A percentile compares a stretch with the other conserved stretches of the same genome.
Evolutionary conservation across 2,888 invertebrate genomes (phyloP).

Genomic region (Apotomis capreana): DNA sequence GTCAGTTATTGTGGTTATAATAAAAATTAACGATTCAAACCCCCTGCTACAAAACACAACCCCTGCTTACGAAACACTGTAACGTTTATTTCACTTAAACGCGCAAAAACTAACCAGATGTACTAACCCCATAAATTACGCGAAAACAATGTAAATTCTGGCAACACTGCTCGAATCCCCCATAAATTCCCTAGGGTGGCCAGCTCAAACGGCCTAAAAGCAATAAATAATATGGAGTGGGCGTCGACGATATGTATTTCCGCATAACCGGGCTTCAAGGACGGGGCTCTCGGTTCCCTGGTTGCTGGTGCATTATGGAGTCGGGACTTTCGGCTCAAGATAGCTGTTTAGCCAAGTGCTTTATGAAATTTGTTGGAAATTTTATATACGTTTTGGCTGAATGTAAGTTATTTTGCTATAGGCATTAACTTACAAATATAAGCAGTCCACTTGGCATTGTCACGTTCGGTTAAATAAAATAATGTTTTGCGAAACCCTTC

Average conservation of each 20-base stretch:
- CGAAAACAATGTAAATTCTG: slow-evolving; percentile 34
- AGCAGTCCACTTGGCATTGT: too few relatives aligned
- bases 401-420: neutral
- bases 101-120: slow-evolving; percentile 15
- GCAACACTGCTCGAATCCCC: slow-evolving; percentile 33
- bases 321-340: neutral
- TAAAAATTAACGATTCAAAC: too few relatives aligned
- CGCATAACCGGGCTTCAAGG: slow-evolving; percentile 30
- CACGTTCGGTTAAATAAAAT: too few relatives aligned
- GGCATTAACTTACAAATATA: too few relatives aligned
- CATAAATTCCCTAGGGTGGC: slow-evolving; percentile 31
- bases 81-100: neutral
- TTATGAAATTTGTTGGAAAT: neutral
- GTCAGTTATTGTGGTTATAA: too few relatives aligned
- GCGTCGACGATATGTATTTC: slow-evolving; percentile 39
- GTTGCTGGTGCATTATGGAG: slow-evolving; percentile 19
- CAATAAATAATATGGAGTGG: slow-evolving; percentile 39
- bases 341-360: neutral
- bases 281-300: slow-evolving; percentile 10
- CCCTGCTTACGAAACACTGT: too few relatives aligned
- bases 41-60: too few relatives aligned
- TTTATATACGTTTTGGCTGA: neutral
- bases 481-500: too few relatives aligned
- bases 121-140: slow-evolving; percentile 34
- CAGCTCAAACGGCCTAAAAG: slow-evolving; percentile 35